Conservation (phyloP, 1,140 invertebrate species). For the Drosophila ogumai region DNA sequence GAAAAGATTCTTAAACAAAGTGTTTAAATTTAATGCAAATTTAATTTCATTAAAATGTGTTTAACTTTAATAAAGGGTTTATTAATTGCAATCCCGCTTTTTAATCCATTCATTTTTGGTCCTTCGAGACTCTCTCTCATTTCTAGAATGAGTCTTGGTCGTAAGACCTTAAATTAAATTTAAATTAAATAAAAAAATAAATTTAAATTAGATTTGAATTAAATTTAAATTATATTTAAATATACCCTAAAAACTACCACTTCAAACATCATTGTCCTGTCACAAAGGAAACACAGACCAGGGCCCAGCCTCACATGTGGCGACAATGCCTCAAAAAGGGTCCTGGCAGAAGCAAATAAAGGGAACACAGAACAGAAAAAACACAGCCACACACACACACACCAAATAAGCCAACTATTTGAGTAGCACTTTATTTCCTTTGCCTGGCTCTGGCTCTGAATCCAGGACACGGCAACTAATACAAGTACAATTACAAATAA, state of each 20-base stretch:
- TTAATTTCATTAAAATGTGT: too few species aligned
- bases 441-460: not conserved
- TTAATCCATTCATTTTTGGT: not conserved
- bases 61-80: not conserved
- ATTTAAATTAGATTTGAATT: too few species aligned
- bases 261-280: not conserved
- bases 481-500: not conserved
- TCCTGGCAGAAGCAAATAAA: constrained; percentile 22
- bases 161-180: too few species aligned
- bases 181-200: not conserved
- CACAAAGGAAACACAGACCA: not conserved
- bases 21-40: not conserved
- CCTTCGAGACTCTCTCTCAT: not conserved
- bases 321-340: constrained; percentile 41
- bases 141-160: not conserved
- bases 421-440: constrained; percentile 26
- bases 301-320: constrained; percentile 26
- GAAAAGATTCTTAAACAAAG: constrained; percentile 2
- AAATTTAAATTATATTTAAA: too few species aligned
- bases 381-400: constrained; percentile 1
- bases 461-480: constrained; percentile 6
- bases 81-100: not conserved
- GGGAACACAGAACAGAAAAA: constrained; percentile 2
- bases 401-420: constrained; percentile 35
- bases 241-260: not conserved